These are phyloP conservation scores for Conops quadrifasciatus DNA, from an alignment of 2,888 invertebrate species.

Conservation along the genomic window DNA sequence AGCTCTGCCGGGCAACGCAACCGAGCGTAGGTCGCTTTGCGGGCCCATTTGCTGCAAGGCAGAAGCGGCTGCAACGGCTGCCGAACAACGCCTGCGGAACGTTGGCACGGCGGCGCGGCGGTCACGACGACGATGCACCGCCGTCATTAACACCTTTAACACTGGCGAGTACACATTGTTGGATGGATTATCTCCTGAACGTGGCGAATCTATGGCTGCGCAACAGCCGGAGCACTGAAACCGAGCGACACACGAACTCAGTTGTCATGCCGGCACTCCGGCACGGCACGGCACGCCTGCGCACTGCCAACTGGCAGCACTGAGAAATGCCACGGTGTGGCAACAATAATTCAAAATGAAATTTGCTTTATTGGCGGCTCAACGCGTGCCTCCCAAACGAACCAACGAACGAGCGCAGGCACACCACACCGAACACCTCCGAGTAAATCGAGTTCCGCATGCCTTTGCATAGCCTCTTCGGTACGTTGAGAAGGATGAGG, in stretches of 20 bases:
- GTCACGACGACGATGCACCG: background rate
- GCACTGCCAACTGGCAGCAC: slow-evolving; percentile 12
- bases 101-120: background rate
- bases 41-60: too few relatives aligned
- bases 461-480: too few relatives aligned
- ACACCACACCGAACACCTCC: slow-evolving; percentile 37
- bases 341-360: slow-evolving; percentile 65
- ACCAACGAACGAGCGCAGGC: too few relatives aligned
- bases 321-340: slow-evolving; percentile 33
- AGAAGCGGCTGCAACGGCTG: too few relatives aligned
- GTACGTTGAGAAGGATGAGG: background rate
- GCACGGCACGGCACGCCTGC: slow-evolving; percentile 1
- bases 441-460: slow-evolving; percentile 38
- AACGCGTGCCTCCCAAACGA: slow-evolving; percentile 14
- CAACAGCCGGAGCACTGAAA: background rate
- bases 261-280: background rate
- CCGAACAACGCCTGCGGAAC: background rate
- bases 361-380: slow-evolving; percentile 63
- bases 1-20: too few relatives aligned
- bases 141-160: slow-evolving; percentile 59
- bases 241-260: background rate
- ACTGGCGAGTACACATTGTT: slow-evolving; percentile 19
- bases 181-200: slow-evolving; percentile 13
- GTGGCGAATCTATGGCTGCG: slow-evolving; percentile 13
- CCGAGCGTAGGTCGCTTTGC: background rate